Conservation (phyloP, 2,888 invertebrate genomes). For the Trileptium ribeirensis region DNA sequence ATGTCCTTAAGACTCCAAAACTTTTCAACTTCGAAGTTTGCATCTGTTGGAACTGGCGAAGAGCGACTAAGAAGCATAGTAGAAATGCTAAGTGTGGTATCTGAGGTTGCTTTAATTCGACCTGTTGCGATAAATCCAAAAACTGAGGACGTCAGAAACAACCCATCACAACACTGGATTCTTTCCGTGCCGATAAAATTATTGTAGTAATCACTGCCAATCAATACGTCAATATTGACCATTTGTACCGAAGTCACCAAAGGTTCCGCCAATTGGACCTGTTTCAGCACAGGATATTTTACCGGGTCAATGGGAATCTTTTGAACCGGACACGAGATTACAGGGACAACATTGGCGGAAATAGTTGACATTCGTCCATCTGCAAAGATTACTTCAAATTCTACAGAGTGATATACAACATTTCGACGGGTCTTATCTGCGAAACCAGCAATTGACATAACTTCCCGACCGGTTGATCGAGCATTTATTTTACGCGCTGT, state of each 20-base stretch:
- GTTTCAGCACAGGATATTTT: not conserved
- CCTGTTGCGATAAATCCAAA: not conserved
- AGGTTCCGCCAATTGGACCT: not conserved
- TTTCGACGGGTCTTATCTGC: not conserved
- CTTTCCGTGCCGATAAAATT: conserved; percentile 3
- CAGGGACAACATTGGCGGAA: not conserved
- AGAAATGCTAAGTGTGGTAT: not conserved
- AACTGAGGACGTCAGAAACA: not conserved
- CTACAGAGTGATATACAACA: not conserved
- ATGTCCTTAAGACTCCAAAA: conserved; percentile 8
- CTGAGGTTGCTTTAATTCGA: not conserved
- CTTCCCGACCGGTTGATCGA: not conserved
- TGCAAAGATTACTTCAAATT: not conserved
- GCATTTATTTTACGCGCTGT: not conserved
- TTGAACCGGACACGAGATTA: too few species aligned
- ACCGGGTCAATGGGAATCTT: not conserved
- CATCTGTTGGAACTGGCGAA: not conserved
- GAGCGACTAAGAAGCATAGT: not conserved
- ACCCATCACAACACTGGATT: not conserved
- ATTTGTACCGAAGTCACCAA: not conserved
- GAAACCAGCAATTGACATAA: not conserved
- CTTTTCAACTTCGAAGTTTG: too few species aligned
- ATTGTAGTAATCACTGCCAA: conserved; percentile 1
- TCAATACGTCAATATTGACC: not conserved
- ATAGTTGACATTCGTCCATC: not conserved